A percentile compares a stretch with the other conserved stretches of the same genome.
phyloP scores from a whole-genome alignment of 2,797 vertebrate genomes.

The Crax fasciolata region DNA sequence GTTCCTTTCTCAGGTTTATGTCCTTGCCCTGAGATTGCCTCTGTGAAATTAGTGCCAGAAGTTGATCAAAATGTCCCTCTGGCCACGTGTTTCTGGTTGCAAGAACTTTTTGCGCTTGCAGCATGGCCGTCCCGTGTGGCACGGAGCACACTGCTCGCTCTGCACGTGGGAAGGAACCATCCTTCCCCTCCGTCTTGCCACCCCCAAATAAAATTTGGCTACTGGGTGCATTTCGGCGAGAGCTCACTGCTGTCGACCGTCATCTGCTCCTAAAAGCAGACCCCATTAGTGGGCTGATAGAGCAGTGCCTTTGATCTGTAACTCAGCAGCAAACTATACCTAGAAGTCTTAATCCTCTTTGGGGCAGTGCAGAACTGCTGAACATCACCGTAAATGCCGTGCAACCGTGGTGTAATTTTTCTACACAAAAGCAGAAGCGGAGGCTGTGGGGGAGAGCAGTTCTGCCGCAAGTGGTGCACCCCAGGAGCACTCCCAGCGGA shows the following conservation, averaged over 20 bases:
- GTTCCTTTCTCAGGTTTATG: neutral
- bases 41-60: neutral
- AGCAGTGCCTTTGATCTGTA: neutral
- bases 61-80: neutral
- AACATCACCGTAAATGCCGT: neutral
- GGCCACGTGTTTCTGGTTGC: neutral
- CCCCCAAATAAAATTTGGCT: neutral
- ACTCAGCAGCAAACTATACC: neutral
- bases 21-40: conserved; percentile 6
- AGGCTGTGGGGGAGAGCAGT: neutral
- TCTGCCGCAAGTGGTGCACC: neutral
- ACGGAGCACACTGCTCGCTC: neutral
- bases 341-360: neutral
- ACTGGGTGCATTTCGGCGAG: neutral
- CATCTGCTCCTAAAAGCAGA: neutral
- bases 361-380: neutral
- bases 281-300: neutral
- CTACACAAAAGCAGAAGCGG: neutral
- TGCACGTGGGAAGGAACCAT: neutral
- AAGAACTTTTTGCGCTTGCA: neutral
- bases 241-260: neutral
- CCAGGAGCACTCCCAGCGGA: neutral
- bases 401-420: neutral
- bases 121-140: accelerated
- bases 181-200: neutral